Evolutionary conservation across 2,113 vertebrate genomes (phyloP), one percentile per base, ranked within the genome.

Genomic region (Cololabis saira): DNA sequence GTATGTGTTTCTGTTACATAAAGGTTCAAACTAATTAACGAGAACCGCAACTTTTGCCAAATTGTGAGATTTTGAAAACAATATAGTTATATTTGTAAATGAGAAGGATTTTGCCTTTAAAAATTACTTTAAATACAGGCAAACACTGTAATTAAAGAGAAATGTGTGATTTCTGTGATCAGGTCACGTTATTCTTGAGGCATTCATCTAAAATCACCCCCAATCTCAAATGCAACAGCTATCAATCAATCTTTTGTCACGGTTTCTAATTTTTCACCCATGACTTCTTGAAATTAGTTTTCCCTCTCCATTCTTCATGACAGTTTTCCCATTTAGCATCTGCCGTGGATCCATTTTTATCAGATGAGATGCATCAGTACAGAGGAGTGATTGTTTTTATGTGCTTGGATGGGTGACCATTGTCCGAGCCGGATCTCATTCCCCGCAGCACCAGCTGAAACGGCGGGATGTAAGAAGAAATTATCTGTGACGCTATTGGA

Each of bases 321-420:
- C 41, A 61, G 15, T 18, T 9, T 22, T 71, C 24, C 52, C 41
- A 61, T 71, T 58, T 53, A 43, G 49, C 71, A n/a, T 12, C 51
- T 65, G 13, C 5, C 44, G 45, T 45, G 45, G 41, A 52, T 87
- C 53, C 55, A 41, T 78, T 73, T 68, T 80, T 19, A 76, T 74
- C 74, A 76, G 58, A 64, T 62, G 50, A 69, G 63, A 73, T 47
- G 66, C 69, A 67, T 33, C 67, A 60, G 63, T 65, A 71, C 78
- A 80, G 74, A 59, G 42, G 78, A 63, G 56, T 62, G 78, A 84
- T 78, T 86, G 74, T 66, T 83, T 78, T 61, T 67, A 67, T 74
- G 53, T 67, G 76, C 73, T 67, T 78, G 72, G 76, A 74, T 80
- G 71, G 80, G 76, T 47, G 30, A 24, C 53, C 53, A 66, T 67